Percentiles rank a stretch among this genome's conserved stretches.
Conservation (phyloP, 2,888 invertebrate genomes). For the Apamea monoglypha region DNA sequence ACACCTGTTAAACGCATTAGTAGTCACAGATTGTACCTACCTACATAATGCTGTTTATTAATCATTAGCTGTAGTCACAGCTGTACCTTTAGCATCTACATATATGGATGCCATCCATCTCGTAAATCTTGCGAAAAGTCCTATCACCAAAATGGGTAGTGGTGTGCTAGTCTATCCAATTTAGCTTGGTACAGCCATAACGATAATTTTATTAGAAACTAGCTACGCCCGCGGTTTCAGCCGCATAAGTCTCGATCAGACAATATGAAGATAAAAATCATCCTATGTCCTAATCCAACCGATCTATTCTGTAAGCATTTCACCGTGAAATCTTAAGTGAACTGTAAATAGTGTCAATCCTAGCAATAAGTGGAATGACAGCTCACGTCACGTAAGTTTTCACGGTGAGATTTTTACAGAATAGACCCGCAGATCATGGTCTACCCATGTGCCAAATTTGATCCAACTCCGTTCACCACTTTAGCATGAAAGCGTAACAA, state of each 20-base stretch:
- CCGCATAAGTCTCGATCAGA: neutral
- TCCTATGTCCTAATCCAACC: too few relatives aligned
- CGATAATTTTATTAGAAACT: conserved; percentile 29
- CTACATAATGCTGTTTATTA: conserved; percentile 33
- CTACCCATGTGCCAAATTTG: neutral
- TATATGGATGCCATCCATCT: conserved; percentile 17
- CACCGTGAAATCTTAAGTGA: too few relatives aligned
- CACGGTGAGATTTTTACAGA: neutral
- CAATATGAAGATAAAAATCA: too few relatives aligned
- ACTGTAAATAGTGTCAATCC: neutral
- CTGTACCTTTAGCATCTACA: neutral
- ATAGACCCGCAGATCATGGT: neutral
- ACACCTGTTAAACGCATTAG: conserved; percentile 41
- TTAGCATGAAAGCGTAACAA: neutral
- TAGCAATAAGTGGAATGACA: neutral
- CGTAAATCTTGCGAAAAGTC: conserved; percentile 22
- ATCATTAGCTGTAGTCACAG: conserved; percentile 19
- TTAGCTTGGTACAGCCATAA: conserved; percentile 4
- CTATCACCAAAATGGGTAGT: neutral
- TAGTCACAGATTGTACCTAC: conserved; percentile 26
- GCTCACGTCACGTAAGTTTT: neutral
- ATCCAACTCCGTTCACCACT: neutral
- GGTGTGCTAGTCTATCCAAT: conserved; percentile 5
- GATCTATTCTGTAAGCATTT: too few relatives aligned
- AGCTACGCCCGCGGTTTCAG: neutral